Base-by-base conservation (phyloP, 2,888 invertebrate species). In the Girardia tigrina region DNA sequence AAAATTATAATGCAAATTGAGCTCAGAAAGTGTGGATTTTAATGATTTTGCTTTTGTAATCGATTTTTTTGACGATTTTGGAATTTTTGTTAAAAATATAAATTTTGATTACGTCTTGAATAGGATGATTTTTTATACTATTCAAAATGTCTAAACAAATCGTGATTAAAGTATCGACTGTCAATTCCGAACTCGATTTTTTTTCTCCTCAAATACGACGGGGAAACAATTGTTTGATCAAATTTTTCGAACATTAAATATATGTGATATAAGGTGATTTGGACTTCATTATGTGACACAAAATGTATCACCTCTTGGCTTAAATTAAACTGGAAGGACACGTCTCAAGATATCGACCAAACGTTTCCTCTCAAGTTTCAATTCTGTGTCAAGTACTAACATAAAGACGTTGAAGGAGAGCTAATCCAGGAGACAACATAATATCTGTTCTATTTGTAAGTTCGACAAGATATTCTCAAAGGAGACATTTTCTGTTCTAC, bases 131-230 rank as follows among this genome's bases (percentile, higher is more conserved):
- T n/a, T n/a, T n/a, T n/a, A n/a, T n/a, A n/a, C n/a, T n/a, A n/a
- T n/a, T n/a, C n/a, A n/a, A n/a, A n/a, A n/a, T n/a, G n/a, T 56
- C n/a, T 20, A 81, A 83, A 76, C 81, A 86, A 86, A 91, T 97
- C 89, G 97, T 97, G 89, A 97, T 98, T 85, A 91, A 97, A 87
- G 98, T 98, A 88, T 95, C 94, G 86, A 97, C 97, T 85, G 97
- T 98, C 95, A 98, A 99, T 88, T 97, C 98, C 86, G 98, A 98
- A 89, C 88, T 98, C 90, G 97, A 98, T 89, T 99, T 99, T 89
- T 94, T 95, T 98, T 98, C 89, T 97, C 97, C 89, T 92, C 91
- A 85, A 94, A 91, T 84, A 98, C 98, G 82, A 95, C 97, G 80
- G 98, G 98, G 84, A 98, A 97, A 86, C 97, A 98, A 86, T 89